A percentile compares a stretch with the other conserved stretches of the same genome.
Conservation (phyloP, 2,888 invertebrate genomes). For the Sarcophaga rosellei region DNA sequence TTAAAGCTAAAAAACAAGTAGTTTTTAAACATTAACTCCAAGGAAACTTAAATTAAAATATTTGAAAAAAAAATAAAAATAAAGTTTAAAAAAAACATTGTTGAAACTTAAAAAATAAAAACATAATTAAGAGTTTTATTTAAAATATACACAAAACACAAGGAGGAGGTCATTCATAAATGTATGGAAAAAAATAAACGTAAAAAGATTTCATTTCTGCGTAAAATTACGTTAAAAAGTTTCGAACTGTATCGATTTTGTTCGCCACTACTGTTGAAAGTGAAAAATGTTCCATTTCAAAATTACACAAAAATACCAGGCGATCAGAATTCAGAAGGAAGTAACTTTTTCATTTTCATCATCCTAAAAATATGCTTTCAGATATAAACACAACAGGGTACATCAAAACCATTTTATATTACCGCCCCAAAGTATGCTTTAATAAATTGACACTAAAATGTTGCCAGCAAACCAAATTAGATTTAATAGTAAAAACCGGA, state of each 20-base stretch:
- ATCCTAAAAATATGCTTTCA: not conserved
- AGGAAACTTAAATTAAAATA: constrained; percentile 52
- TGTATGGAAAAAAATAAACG: too few species aligned
- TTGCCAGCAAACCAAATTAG: not conserved
- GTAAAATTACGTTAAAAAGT: too few species aligned
- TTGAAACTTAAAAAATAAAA: constrained; percentile 60
- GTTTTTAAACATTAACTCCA: constrained; percentile 65
- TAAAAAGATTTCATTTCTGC: too few species aligned
- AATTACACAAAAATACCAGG: not conserved
- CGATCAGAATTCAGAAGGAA: not conserved
- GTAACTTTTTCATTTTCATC: too few species aligned
- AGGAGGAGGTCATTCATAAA: too few species aligned
- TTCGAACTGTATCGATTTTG: too few species aligned
- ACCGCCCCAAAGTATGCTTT: not conserved
- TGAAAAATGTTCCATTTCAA: too few species aligned
- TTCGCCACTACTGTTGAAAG: too few species aligned
- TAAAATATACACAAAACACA: not conserved
- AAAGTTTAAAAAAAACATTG: constrained; percentile 55
- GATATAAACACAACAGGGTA: too few species aligned
- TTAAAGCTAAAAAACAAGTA: constrained; percentile 64
- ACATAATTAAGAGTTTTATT: not conserved
- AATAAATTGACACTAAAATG: not conserved
- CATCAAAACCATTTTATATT: too few species aligned
- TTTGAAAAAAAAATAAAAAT: constrained; percentile 48
- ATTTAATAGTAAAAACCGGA: too few species aligned